These are phyloP conservation scores for Ptychadena robeensis DNA, from an alignment of 2,797 vertebrate genomes.

Conservation along the genomic window DNA sequence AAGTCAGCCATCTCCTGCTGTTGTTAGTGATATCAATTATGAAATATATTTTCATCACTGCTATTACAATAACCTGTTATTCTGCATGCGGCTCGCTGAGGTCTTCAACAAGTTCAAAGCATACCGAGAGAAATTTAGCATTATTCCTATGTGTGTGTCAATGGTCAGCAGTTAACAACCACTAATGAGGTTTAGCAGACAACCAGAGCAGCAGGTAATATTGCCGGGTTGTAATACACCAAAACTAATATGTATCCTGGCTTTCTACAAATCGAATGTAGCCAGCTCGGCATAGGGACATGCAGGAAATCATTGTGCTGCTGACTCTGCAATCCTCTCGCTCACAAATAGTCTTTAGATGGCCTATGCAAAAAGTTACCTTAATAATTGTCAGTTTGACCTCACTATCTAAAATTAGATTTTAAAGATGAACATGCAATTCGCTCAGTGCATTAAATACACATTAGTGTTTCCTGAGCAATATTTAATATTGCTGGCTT, in stretches of 20 bases:
- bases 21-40: constrained; percentile 23
- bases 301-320: constrained; percentile 31
- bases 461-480: constrained; percentile 33
- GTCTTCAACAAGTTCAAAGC: constrained; percentile 25
- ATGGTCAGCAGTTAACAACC: constrained; percentile 46
- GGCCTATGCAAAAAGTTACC: constrained; percentile 41
- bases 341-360: constrained; percentile 41
- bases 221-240: constrained; percentile 35
- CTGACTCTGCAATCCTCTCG: constrained; percentile 37
- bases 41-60: constrained; percentile 28
- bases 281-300: background rate
- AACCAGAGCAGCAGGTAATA: constrained; percentile 36
- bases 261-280: constrained; percentile 27
- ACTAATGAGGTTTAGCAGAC: constrained; percentile 45
- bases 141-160: constrained; percentile 24
- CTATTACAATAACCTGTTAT: constrained; percentile 18
- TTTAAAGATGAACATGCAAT: constrained; percentile 22
- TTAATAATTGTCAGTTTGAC: constrained; percentile 35
- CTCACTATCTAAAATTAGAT: constrained; percentile 34
- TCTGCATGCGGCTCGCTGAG: background rate
- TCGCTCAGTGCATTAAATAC: constrained; percentile 32
- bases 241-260: constrained; percentile 44
- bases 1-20: background rate
- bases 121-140: constrained; percentile 17
- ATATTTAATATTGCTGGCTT: constrained; percentile 31